These are phyloP conservation scores for Cheilosia pagana DNA, from an alignment of 2,888 invertebrate species.

Conservation along the genomic window DNA sequence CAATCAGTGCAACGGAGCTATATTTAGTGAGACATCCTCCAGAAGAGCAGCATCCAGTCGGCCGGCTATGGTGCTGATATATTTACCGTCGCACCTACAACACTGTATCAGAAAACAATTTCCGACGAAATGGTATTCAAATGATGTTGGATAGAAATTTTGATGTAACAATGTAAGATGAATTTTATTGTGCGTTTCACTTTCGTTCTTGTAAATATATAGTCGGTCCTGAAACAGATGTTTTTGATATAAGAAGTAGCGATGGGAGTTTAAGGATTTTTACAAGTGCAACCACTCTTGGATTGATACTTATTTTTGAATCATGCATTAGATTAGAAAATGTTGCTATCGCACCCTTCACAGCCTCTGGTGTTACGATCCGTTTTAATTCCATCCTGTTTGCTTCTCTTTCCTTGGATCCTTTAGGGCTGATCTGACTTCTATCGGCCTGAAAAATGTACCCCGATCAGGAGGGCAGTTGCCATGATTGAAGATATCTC, in stretches of 20 bases:
- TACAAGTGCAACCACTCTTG: no score
- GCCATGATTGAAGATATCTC: no score
- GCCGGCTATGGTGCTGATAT: slow-evolving; percentile 37
- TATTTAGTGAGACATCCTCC: slow-evolving; percentile 48
- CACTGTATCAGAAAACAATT: slow-evolving; percentile 16
- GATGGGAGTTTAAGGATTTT: no score
- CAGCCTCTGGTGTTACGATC: no score
- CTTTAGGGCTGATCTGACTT: no score
- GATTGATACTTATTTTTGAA: no score
- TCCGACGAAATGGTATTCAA: background rate
- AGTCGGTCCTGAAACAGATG: background rate
- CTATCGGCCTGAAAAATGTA: no score
- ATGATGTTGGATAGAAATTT: slow-evolving; percentile 15
- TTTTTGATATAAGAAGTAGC: background rate
- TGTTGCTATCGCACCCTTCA: no score
- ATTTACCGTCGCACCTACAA: slow-evolving; percentile 55
- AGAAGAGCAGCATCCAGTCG: slow-evolving; percentile 44
- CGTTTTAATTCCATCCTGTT: no score
- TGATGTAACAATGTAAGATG: background rate
- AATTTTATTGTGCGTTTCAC: background rate
- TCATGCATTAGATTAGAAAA: no score
- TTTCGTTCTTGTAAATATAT: background rate
- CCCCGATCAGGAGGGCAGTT: no score
- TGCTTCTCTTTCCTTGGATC: no score
- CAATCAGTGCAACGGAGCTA: slow-evolving; percentile 47